Percentiles rank a stretch among this genome's conserved stretches.
These are phyloP conservation scores for Acrossocheilus fasciatus DNA, from an alignment of 2,797 vertebrate species.

Conservation along the genomic window DNA sequence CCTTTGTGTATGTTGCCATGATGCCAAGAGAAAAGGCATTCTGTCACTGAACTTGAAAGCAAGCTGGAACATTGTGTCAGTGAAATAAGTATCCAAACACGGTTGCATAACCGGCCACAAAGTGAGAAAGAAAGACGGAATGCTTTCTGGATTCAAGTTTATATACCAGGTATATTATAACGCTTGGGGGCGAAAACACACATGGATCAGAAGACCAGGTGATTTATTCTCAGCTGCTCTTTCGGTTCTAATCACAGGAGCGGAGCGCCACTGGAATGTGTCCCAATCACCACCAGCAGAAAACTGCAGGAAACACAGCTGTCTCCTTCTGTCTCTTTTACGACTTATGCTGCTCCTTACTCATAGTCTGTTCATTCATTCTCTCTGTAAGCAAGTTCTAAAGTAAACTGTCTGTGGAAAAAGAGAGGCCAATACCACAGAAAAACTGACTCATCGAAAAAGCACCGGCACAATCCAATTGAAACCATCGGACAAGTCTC, in stretches of 20 bases:
- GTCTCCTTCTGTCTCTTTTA: conserved; percentile 7
- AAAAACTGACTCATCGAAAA: conserved; percentile 51
- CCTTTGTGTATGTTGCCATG: not conserved
- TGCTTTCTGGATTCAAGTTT: conserved; percentile 37
- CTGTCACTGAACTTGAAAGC: conserved; percentile 10
- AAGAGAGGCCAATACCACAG: conserved; percentile 33
- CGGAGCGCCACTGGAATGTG: conserved; percentile 65
- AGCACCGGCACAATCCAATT: conserved; percentile 47
- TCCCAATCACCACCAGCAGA: conserved; percentile 60
- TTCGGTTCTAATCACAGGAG: conserved; percentile 67
- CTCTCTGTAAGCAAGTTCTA: not conserved
- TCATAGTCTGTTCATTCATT: conserved; percentile 43
- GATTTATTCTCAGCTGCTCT: conserved; percentile 64
- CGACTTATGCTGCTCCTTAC: conserved; percentile 25
- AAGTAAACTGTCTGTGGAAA: conserved; percentile 29
- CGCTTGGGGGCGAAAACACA: conserved; percentile 45
- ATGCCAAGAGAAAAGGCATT: conserved; percentile 17
- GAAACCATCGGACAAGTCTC: conserved; percentile 62
- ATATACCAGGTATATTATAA: conserved; percentile 42
- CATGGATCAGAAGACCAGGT: conserved; percentile 59
- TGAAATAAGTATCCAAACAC: conserved; percentile 40
- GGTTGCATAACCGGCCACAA: conserved; percentile 61
- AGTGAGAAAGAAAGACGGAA: not conserved
- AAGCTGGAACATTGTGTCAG: conserved; percentile 31
- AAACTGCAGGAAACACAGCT: conserved; percentile 34